Percentiles rank a stretch among this genome's conserved stretches.
These are phyloP conservation scores for Acanthococcus lagerstroemiae DNA, from an alignment of 2,888 invertebrate species.

Conservation along the genomic window DNA sequence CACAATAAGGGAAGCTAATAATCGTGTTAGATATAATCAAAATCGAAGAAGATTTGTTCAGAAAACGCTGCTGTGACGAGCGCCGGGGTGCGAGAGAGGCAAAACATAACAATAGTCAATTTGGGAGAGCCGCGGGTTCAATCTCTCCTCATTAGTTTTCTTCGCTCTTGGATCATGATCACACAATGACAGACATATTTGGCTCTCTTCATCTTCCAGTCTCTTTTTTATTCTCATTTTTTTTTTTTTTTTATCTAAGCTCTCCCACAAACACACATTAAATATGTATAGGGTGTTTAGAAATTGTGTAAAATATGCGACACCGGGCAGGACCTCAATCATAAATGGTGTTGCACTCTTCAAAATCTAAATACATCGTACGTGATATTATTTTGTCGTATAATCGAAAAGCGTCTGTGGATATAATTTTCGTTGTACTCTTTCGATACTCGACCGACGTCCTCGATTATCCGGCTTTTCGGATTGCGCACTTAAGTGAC, in stretches of 20 bases:
- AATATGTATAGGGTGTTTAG: constrained; percentile 15
- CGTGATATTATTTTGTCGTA: too few relatives aligned
- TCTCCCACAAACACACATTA: constrained; percentile 12
- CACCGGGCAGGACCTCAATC: too few relatives aligned
- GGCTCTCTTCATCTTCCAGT: constrained; percentile 16
- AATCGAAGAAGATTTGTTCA: constrained; percentile 23
- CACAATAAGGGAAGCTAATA: constrained; percentile 28
- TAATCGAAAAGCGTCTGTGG: too few relatives aligned
- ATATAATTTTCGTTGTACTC: too few relatives aligned
- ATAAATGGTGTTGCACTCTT: too few relatives aligned
- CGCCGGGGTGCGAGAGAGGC: background rate
- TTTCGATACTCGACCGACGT: background rate
- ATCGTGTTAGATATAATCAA: constrained; percentile 28
- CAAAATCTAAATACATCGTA: too few relatives aligned
- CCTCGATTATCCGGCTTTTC: too few relatives aligned
- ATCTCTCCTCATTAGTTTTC: constrained; percentile 28
- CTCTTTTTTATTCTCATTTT: background rate
- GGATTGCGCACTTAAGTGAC: background rate
- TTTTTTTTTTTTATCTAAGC: constrained; percentile 8
- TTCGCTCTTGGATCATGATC: constrained; percentile 27
- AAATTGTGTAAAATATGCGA: too few relatives aligned
- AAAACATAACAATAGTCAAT: constrained; percentile 25
- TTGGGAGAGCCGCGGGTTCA: constrained; percentile 29
- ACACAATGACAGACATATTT: constrained; percentile 28
- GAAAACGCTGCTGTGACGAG: background rate